These are phyloP conservation scores for Micropoecilia bifurca DNA, from an alignment of 2,797 vertebrate genomes.

Conservation along the genomic window DNA sequence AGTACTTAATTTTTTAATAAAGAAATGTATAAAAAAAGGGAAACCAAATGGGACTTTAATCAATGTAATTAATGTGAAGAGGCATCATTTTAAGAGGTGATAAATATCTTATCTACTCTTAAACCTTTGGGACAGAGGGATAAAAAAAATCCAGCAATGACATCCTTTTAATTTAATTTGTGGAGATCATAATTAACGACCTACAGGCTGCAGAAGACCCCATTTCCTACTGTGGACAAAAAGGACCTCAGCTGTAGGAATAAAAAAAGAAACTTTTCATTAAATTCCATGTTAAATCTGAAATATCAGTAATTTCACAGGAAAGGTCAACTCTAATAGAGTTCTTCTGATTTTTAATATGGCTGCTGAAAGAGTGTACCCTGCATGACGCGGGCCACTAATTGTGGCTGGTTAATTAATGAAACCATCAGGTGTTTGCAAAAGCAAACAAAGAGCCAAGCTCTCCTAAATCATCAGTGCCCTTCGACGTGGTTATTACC, in stretches of 20 bases:
- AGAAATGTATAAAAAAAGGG: constrained; percentile 12
- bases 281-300: constrained; percentile 84
- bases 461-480: constrained; percentile 74
- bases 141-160: constrained; percentile 76
- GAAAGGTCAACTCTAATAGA: constrained; percentile 87
- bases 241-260: constrained; percentile 73
- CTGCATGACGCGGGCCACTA: constrained; percentile 62
- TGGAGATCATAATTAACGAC: constrained; percentile 86
- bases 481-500: constrained; percentile 82
- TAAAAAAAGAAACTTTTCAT: constrained; percentile 82
- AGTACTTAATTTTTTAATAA: constrained; percentile 22
- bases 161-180: constrained; percentile 85
- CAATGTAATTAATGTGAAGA: constrained; percentile 56
- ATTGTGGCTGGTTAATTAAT: constrained; percentile 82
- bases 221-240: constrained; percentile 76
- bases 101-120: constrained; percentile 74
- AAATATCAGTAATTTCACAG: constrained; percentile 86
- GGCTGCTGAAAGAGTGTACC: constrained; percentile 73
- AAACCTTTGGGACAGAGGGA: constrained; percentile 74
- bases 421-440: constrained; percentile 80
- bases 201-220: constrained; percentile 75
- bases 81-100: constrained; percentile 63
- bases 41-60: constrained; percentile 27
- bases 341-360: constrained; percentile 76
- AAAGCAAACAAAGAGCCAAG: constrained; percentile 81